Base-by-base conservation (phyloP, 2,888 invertebrate species). In the Volucella zonaria region DNA sequence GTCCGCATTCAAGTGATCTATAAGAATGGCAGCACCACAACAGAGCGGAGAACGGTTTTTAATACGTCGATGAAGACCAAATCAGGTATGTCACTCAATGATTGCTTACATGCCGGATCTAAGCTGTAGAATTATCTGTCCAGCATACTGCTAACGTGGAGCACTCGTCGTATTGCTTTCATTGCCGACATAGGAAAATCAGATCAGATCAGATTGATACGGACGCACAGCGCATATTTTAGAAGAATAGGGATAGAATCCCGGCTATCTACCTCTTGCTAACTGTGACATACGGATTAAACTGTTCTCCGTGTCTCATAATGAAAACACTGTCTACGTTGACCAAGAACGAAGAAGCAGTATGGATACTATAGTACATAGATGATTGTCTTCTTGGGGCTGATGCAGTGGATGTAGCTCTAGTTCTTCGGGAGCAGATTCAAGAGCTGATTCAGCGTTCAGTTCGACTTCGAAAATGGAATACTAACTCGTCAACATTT, bases 131-230 rank as follows among this genome's bases (percentile, higher is more conserved):
- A 42, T 59, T 77, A 86, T 54, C 56, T 83, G 18, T 40, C 54
- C 10, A 58, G 59, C 23, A 59, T 86, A 31, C 8, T 80, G 11
- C 10, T 85, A 18, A 51, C 56, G 3, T 75, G 64, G 64, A 56
- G 67, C 4, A 52, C 54, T 12, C 66, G 70, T 43, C 51, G 70
- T 52, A 52, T 85, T 14, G 45, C 18, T 11, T 64, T 80, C n/a
- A 83, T 75, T 45, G 54, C 75, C 8, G 85, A 76, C 49, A 85
- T 80, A 11, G 85, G 67, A 47, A 82, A 73, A 38, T 67, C 71
- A 59, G 3, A 18, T 18, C 74, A 79, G 45, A 79, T 75, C 12
- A 31, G 10, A 18, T 10, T 12, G 61, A 77, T 56, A 61, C 71
- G 47, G 68, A 81, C 11, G 51, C 73, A 59, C 52, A 79, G 18